Evolutionary conservation across 2,797 vertebrate genomes (phyloP).

Genomic region (Urosaurus nigricauda): DNA sequence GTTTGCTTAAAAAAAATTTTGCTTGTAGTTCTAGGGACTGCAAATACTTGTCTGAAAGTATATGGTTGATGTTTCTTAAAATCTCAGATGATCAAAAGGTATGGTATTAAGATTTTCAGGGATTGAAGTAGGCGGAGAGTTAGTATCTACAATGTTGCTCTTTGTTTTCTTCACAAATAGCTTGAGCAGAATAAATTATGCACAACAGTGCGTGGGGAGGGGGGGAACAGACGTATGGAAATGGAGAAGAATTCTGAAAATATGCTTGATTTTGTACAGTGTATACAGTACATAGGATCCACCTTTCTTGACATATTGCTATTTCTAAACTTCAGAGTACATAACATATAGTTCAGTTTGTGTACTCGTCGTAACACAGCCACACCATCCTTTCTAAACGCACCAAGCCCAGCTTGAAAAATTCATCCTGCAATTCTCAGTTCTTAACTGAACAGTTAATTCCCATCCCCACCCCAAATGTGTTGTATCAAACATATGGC

Average conservation of each 20-base stretch:
- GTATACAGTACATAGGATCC: background rate
- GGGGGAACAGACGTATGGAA: background rate
- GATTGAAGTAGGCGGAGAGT: too few species aligned
- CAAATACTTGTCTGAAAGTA: background rate
- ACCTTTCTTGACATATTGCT: background rate
- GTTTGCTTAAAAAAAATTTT: background rate
- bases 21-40: background rate
- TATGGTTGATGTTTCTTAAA: background rate
- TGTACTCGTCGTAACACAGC: background rate
- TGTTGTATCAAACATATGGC: background rate
- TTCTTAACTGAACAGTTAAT: background rate
- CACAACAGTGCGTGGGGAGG: too few species aligned
- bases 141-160: background rate
- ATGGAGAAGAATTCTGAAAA: background rate
- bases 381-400: background rate
- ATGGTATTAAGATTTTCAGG: background rate
- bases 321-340: background rate
- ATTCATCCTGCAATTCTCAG: background rate
- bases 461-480: too few species aligned
- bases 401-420: background rate
- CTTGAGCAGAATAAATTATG: slow-evolving; percentile 1
- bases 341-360: background rate
- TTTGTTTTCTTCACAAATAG: background rate
- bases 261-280: background rate
- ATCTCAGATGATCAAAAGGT: background rate